Conservation (phyloP, 2,797 vertebrate species). For the Rallus crepitans region DNA sequence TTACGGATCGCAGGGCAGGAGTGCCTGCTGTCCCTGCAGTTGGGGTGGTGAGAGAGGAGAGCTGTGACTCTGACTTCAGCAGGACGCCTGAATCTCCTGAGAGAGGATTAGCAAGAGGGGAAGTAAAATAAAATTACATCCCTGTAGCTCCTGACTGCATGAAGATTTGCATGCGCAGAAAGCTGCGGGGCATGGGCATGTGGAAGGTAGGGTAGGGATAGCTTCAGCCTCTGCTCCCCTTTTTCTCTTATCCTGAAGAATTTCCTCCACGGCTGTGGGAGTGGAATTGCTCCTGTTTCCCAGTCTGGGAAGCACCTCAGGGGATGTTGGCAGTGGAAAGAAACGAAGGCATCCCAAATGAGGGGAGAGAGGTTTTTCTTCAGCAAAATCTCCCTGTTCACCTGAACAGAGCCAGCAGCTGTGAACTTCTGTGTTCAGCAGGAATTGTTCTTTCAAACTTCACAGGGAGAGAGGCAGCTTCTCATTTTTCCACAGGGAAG, state of each 20-base stretch:
- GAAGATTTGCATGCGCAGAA: neutral
- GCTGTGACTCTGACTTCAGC: neutral
- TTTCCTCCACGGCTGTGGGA: neutral
- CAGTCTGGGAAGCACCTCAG: neutral
- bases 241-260: neutral
- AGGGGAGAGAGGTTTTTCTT: neutral
- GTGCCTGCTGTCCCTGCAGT: neutral
- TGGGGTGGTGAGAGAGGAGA: neutral
- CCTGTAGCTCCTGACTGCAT: neutral
- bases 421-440: neutral
- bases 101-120: neutral
- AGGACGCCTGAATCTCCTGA: neutral
- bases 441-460: neutral
- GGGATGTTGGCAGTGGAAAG: neutral
- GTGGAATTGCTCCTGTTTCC: neutral
- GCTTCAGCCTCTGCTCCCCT: neutral
- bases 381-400: neutral
- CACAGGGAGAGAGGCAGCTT: neutral
- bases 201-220: neutral
- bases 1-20: neutral
- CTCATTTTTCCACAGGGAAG: neutral
- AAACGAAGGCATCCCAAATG: neutral
- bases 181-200: neutral
- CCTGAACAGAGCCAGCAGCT: neutral
- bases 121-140: neutral